These are phyloP conservation scores for Amphipoea oculea DNA, from an alignment of 2,888 invertebrate genomes.

Conservation along the genomic window DNA sequence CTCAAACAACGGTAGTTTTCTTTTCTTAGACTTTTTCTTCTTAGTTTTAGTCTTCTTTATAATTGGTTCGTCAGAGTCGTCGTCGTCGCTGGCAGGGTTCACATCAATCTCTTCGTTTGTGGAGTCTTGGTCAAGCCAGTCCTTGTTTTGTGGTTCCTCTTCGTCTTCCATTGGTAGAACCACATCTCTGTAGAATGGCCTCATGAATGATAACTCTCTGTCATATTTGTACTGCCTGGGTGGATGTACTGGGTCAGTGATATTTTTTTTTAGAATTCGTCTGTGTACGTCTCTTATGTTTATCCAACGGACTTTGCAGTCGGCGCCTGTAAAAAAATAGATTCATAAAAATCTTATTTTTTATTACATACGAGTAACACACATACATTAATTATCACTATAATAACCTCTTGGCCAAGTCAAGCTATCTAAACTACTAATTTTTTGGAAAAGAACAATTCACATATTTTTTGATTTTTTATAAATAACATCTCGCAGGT, in stretches of 20 bases:
- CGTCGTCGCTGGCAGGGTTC: constrained; percentile 67
- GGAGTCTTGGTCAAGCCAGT: constrained; percentile 49
- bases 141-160: constrained; percentile 45
- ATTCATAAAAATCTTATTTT: not conserved
- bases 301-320: constrained; percentile 87
- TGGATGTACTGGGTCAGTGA: constrained; percentile 61
- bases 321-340: constrained; percentile 77
- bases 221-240: constrained; percentile 84
- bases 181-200: constrained; percentile 81
- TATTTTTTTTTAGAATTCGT: constrained; percentile 78
- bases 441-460: no score
- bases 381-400: not conserved
- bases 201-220: constrained; percentile 80
- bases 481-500: not conserved
- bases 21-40: constrained; percentile 56
- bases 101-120: not conserved
- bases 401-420: not conserved
- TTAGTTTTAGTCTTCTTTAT: constrained; percentile 58
- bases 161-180: constrained; percentile 66
- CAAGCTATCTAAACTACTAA: not conserved
- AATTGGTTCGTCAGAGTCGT: constrained; percentile 71
- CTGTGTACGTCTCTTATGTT: constrained; percentile 87
- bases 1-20: constrained; percentile 34
- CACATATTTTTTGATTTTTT: no score
- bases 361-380: not conserved